phyloP scores from a whole-genome alignment of 1,140 invertebrate species.

The Tetramorium alpestre region DNA sequence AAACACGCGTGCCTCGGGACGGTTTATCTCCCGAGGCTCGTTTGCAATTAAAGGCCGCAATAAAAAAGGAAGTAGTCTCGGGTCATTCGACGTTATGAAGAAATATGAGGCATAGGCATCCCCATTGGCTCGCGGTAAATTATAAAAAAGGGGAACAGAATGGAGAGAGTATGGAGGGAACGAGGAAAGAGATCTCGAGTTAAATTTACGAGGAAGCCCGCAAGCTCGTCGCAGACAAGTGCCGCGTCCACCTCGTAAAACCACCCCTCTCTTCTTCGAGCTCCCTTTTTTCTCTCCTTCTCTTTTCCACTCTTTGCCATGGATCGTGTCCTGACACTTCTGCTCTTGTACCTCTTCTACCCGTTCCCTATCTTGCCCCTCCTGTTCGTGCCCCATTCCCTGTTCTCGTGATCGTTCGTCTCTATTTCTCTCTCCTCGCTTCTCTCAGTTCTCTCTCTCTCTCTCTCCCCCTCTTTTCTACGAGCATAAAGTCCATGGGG shows the following conservation, averaged over 20 bases:
- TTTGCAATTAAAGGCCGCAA: conserved; percentile 48
- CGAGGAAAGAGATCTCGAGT: conserved; percentile 57
- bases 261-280: conserved; percentile 21
- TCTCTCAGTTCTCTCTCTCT: background rate
- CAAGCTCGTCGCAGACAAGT: conserved; percentile 71
- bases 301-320: background rate
- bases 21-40: conserved; percentile 40
- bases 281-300: background rate
- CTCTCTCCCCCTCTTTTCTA: conserved; percentile 53
- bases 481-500: conserved; percentile 61
- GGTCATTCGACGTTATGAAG: conserved; percentile 62
- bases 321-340: conserved; percentile 27
- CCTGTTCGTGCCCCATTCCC: background rate
- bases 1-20: background rate
- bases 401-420: background rate
- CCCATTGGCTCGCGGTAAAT: conserved; percentile 64
- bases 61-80: conserved; percentile 26
- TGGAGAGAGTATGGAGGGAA: background rate
- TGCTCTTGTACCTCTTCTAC: conserved; percentile 1
- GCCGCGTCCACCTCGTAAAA: conserved; percentile 73
- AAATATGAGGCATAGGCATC: conserved; percentile 67
- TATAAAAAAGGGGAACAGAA: conserved; percentile 59
- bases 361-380: background rate
- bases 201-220: conserved; percentile 71
- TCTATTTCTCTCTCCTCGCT: background rate